Percentiles rank a stretch among this genome's conserved stretches.
These are phyloP conservation scores for Ctenoplectra terminalis DNA, from an alignment of 1,140 invertebrate genomes.

Conservation along the genomic window DNA sequence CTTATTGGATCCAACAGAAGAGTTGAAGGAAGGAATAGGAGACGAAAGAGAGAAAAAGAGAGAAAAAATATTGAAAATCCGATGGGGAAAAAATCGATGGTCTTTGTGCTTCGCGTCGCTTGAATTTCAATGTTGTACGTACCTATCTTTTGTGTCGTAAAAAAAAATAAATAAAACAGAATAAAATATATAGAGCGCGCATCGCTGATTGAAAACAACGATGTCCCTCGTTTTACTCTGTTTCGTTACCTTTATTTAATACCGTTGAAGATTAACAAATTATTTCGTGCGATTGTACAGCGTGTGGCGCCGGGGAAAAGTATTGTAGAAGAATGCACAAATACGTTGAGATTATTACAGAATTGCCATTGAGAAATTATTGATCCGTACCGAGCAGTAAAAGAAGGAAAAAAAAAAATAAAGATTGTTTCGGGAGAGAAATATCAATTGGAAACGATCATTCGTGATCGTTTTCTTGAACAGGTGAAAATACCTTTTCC, in stretches of 20 bases:
- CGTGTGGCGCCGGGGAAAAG: neutral
- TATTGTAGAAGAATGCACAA: no score
- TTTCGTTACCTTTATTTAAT: slow-evolving; percentile 11
- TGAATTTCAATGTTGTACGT: slow-evolving; percentile 7
- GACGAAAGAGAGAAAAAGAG: neutral
- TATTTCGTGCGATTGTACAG: neutral
- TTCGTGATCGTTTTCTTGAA: slow-evolving; percentile 14
- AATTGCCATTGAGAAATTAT: neutral
- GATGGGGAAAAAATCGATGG: neutral
- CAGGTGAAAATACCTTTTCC: neutral
- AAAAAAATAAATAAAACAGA: neutral
- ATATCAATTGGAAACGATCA: neutral
- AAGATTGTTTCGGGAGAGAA: neutral
- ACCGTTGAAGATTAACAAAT: neutral
- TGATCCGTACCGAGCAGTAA: neutral
- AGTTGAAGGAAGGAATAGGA: neutral
- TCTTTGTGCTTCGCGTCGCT: neutral
- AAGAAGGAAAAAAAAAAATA: neutral
- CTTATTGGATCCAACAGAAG: neutral
- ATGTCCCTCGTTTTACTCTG: neutral
- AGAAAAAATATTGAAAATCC: neutral
- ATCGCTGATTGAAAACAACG: neutral
- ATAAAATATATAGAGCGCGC: neutral
- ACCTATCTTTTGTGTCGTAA: neutral
- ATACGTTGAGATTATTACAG: neutral